Evolutionary conservation across 92 coral and sea anemone genomes (phyloP), one percentile per base, ranked within the genome.

Genomic region (Umimayanthus chanpuru): DNA sequence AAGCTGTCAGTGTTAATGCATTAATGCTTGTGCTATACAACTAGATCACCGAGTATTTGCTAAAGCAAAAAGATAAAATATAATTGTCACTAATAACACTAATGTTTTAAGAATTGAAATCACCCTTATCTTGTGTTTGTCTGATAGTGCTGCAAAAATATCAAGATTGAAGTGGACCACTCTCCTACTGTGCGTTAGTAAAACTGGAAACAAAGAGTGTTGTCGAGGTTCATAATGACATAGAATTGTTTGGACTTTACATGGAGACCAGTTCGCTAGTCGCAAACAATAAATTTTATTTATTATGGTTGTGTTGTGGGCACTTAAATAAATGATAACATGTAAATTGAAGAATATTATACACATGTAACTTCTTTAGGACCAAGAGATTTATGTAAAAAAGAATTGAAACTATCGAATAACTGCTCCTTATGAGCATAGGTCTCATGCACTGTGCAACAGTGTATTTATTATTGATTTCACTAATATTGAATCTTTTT

Each of bases 41-140:
- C 40, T 21, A 28, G 21, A 77, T 15, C 81, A 77, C 40, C 26
- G 67, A 30, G 16, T 40, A 68, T 64, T 81, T 65, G 86, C 72
- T 65, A 50, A 26, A 43, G 61, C 16, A 81, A 40, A 40, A 81
- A 65, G 68, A 61, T 61, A 61, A 61, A 18, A 40, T 26, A 15
- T 40, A 44, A 81, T 40, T 81, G 79, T 75, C 50, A 39, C 26
- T 75, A 39, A 75, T 75, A 23, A 16, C 50, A 39, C 47, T 75
- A 39, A 75, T 75, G 53, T 75, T 39, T 36, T 36, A 75, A 75
- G 30, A 75, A 75, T 75, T 75, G 79, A 75, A 36, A 38, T 36
- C 1, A 43, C 44, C 39, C 79, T 36, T 75, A 39, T 75, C 79
- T 39, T 21, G 47, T 30, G 36, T 73, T 73, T 21, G 53, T 43